Conservation (phyloP, 2,888 invertebrate species). For the Cheilosia impressa region DNA sequence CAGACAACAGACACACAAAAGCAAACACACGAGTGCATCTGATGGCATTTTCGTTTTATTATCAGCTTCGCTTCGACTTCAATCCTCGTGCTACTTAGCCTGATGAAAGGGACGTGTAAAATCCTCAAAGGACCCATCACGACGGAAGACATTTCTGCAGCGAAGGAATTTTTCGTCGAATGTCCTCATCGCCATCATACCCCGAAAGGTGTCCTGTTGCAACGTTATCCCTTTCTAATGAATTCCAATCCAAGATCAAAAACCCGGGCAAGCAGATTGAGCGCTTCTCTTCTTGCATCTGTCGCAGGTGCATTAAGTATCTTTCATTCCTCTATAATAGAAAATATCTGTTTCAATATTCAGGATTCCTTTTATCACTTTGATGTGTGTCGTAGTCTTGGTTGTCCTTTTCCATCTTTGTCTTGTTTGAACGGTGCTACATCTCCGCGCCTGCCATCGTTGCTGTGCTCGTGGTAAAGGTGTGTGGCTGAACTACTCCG, state of each 20-base stretch:
- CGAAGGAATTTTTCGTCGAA: conserved; percentile 14
- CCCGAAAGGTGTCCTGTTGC: conserved; percentile 3
- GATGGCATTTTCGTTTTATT: conserved; percentile 25
- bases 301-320: conserved; percentile 69
- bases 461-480: not conserved
- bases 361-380: conserved; percentile 59
- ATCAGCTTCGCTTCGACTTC: conserved; percentile 3
- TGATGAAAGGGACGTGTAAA: conserved; percentile 45
- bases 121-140: conserved; percentile 21
- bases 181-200: not conserved
- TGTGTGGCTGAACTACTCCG: not conserved
- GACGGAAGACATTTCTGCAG: conserved; percentile 3
- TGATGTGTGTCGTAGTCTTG: conserved; percentile 25
- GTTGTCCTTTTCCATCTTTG: conserved; percentile 5
- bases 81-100: conserved; percentile 14
- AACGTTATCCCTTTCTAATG: conserved; percentile 42
- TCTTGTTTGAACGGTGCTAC: not conserved
- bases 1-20: not conserved
- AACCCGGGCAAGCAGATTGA: conserved; percentile 41
- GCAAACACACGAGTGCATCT: conserved; percentile 6
- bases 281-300: conserved; percentile 46
- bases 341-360: conserved; percentile 70
- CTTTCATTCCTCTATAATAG: conserved; percentile 44
- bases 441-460: not conserved
- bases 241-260: conserved; percentile 43